phyloP scores from a whole-genome alignment of 2,888 invertebrate genomes.

The Theodoxus fluviatilis region DNA sequence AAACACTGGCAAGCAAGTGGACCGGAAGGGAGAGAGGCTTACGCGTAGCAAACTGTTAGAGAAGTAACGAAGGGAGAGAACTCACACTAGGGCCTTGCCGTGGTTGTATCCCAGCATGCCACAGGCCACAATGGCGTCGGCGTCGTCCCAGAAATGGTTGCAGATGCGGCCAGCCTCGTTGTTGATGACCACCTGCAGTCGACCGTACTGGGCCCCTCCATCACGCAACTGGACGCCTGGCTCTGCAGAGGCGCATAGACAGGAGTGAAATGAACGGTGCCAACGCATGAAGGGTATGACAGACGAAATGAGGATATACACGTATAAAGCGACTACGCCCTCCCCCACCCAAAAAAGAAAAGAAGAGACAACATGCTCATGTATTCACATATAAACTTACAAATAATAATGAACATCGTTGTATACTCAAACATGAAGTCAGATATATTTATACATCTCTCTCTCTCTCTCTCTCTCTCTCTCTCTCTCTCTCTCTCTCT shows the following conservation, averaged over 20 bases:
- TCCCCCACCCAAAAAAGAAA: neutral
- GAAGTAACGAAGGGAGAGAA: neutral
- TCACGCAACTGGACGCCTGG: constrained; percentile 36
- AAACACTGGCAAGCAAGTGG: too few species aligned
- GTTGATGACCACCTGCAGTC: constrained; percentile 74
- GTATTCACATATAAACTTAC: too few species aligned
- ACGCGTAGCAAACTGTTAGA: neutral
- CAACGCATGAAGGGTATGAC: too few species aligned
- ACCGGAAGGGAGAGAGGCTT: neutral
- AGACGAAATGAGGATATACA: too few species aligned
- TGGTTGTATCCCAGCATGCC: constrained; percentile 64
- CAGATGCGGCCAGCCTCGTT: constrained; percentile 40
- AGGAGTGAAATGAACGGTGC: too few species aligned
- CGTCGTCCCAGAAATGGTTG: constrained; percentile 40
- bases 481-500: too few species aligned
- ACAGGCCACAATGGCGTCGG: constrained; percentile 47
- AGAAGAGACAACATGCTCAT: too few species aligned
- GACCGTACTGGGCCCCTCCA: constrained; percentile 39
- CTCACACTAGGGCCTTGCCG: constrained; percentile 29
- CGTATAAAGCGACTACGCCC: neutral
- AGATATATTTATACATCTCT: too few species aligned
- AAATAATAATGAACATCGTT: too few species aligned
- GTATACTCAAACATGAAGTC: too few species aligned
- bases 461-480: too few species aligned
- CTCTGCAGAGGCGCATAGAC: too few species aligned